A percentile compares a stretch with the other conserved stretches of the same genome.
Evolutionary conservation across 2,888 invertebrate species (phyloP).

Genomic region (Ecdyonurus torrentis): DNA sequence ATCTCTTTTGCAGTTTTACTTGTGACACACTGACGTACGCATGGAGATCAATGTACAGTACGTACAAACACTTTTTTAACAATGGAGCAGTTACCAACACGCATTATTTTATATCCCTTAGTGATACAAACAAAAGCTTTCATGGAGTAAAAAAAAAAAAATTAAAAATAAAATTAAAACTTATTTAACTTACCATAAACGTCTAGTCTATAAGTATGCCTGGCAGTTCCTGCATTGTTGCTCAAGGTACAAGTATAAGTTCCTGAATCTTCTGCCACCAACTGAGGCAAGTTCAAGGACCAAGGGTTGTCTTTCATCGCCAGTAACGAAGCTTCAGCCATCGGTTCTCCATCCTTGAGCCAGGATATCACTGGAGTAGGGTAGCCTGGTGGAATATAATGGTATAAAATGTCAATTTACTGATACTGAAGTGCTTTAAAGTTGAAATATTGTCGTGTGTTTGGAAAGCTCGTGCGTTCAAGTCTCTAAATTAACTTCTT

Average conservation of each 20-base stretch:
- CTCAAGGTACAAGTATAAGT: slow-evolving; percentile 38
- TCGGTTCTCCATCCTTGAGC: slow-evolving; percentile 6
- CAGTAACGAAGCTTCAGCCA: slow-evolving; percentile 23
- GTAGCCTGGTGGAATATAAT: no score
- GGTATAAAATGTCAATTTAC: no score
- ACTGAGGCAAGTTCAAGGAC: slow-evolving; percentile 13
- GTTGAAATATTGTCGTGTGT: no score
- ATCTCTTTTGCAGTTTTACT: not conserved
- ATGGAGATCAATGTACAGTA: no score
- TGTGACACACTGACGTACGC: no score
- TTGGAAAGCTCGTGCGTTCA: no score
- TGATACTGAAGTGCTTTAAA: no score
- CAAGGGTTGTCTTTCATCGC: slow-evolving; percentile 27
- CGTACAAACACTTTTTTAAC: no score
- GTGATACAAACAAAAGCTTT: not conserved
- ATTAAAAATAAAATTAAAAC: not conserved
- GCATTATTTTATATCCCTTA: no score
- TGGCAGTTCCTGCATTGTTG: slow-evolving; percentile 28
- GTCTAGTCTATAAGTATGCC: slow-evolving; percentile 27
- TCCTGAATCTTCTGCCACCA: slow-evolving; percentile 32
- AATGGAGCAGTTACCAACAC: no score
- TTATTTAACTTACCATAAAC: slow-evolving; percentile 16
- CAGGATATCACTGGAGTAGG: slow-evolving; percentile 4
- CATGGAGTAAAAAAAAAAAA: not conserved
- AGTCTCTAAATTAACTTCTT: no score